Base-by-base conservation (phyloP, 2,113 vertebrate genomes). In the Bubo bubo region DNA sequence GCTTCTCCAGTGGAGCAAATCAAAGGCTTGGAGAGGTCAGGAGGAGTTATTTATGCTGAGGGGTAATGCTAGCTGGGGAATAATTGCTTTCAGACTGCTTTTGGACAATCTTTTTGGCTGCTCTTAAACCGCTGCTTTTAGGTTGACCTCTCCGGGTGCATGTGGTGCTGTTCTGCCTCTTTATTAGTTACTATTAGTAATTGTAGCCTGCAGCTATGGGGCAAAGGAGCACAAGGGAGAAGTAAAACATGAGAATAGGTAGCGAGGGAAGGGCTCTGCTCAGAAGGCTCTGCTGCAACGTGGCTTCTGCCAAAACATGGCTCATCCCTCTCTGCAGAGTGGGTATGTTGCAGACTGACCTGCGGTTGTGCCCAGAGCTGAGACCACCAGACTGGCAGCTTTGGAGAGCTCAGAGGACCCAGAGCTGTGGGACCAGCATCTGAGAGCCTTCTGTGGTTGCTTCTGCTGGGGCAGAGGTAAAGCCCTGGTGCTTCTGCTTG, bases 81-180 rank as follows among this genome's bases (percentile, higher is more conserved):
- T 89, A 95, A 97, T 96, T 96, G 84, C 88, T 97, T 94, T 94
- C 87, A 94, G 94, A 41, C 47, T 91, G 83, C 90, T 71, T 73
- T 95, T 35, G 66, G 86, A 66, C 88, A 64, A 26, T 59, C 37
- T 82, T 95, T 90, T 70, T 50, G 86, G 79, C 88, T 79, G 86
- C 91, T 85, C 70, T 85, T 90, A 75, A 93, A 55, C 49, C 0
- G 0, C 4, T 75, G 84, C 81, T 95, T 96, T 90, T 80, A 82
- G 80, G 56, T 34, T 95, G 95, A 96, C 87, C 93, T 94, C 70
- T 82, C 53, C 0, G 0, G 2, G 70, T 32, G 94, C 73, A 39
- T 72, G 77, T 97, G 91, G 90, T 93, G 87, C 73, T 91, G 82
- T 74, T 79, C 86, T 85, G 76, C 52, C 15, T 24, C 89, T 88